phyloP scores from a whole-genome alignment of 2,797 vertebrate species.

The Craterocephalus amniculus region DNA sequence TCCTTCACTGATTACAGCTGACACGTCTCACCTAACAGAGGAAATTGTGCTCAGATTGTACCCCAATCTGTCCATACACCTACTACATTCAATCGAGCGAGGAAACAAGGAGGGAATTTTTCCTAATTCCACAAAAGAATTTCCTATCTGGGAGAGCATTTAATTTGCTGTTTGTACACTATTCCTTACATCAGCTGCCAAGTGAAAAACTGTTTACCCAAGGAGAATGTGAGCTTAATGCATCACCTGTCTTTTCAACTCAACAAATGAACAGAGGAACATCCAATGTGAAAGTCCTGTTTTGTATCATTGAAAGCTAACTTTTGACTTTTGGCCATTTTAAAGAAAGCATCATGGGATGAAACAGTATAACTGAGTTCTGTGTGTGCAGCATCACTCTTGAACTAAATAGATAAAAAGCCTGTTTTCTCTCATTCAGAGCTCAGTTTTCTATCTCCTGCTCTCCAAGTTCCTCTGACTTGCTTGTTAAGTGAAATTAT shows the following conservation, averaged over 20 bases:
- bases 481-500: constrained; percentile 39
- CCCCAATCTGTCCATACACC: constrained; percentile 61
- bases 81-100: constrained; percentile 70
- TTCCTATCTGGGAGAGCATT: constrained; percentile 70
- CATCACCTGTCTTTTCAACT: constrained; percentile 50
- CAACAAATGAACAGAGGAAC: constrained; percentile 66
- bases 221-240: constrained; percentile 68
- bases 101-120: constrained; percentile 75
- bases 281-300: constrained; percentile 63
- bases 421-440: constrained; percentile 53
- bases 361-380: constrained; percentile 78
- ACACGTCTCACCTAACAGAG: constrained; percentile 83
- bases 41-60: constrained; percentile 83
- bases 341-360: constrained; percentile 75
- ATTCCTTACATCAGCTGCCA: constrained; percentile 65
- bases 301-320: constrained; percentile 75
- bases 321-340: constrained; percentile 71
- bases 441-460: constrained; percentile 37
- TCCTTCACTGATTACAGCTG: constrained; percentile 84
- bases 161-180: constrained; percentile 74
- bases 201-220: constrained; percentile 78
- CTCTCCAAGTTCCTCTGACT: constrained; percentile 30
- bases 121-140: constrained; percentile 83
- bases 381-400: constrained; percentile 54
- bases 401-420: constrained; percentile 64